Conservation (phyloP, 2,888 invertebrate genomes). For the Cephus spinipes region DNA sequence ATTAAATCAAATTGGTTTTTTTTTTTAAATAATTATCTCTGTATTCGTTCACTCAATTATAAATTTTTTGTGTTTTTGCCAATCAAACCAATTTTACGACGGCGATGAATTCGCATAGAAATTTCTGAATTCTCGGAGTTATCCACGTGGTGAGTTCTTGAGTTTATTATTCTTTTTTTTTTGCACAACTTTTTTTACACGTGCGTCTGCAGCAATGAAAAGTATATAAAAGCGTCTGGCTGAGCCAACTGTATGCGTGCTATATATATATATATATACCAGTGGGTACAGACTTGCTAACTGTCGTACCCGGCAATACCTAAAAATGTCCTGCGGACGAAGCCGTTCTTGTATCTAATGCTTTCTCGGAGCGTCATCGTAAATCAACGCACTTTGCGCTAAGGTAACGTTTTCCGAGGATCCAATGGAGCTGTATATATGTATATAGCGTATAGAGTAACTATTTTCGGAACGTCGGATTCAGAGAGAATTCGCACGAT, state of each 20-base stretch:
- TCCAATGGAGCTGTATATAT: not conserved
- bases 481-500: not conserved
- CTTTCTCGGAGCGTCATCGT: conserved; percentile 19
- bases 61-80: not conserved
- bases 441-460: too few relatives aligned
- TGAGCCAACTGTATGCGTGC: not conserved
- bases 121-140: not conserved
- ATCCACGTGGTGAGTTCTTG: not conserved
- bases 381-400: conserved; percentile 27
- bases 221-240: not conserved
- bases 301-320: conserved; percentile 3
- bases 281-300: not conserved
- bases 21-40: not conserved
- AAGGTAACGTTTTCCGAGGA: conserved; percentile 14
- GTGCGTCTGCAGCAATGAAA: not conserved
- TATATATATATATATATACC: not conserved
- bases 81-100: not conserved
- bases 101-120: not conserved
- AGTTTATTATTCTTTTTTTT: not conserved
- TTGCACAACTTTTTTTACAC: not conserved
- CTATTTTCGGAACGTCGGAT: not conserved
- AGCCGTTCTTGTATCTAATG: conserved; percentile 14
- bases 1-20: not conserved
- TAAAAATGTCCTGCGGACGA: conserved; percentile 29
- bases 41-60: not conserved